These are phyloP conservation scores for Ommatoiulus sabulosus DNA, from an alignment of 2,888 invertebrate genomes.

Conservation along the genomic window DNA sequence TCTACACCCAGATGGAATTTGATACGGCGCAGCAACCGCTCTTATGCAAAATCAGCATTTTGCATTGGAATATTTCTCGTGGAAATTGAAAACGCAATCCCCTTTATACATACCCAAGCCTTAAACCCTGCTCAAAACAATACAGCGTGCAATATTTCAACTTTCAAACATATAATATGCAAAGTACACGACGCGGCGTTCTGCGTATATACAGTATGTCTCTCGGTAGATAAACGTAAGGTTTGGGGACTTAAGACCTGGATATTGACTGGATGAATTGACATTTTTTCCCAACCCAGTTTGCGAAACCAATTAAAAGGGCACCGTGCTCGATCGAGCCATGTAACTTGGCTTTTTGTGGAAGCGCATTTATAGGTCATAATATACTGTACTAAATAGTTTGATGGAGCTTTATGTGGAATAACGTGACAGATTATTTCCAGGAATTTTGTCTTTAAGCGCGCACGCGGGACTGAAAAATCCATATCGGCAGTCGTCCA, in stretches of 20 bases:
- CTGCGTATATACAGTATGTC: neutral
- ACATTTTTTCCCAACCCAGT: neutral
- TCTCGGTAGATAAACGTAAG: neutral
- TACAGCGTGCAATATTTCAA: neutral
- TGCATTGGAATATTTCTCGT: neutral
- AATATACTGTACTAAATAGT: neutral
- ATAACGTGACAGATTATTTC: neutral
- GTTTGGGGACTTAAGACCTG: neutral
- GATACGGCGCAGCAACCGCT: neutral
- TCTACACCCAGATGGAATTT: neutral
- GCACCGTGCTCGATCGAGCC: neutral
- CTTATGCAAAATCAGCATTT: neutral
- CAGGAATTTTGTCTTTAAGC: slow-evolving; percentile 13
- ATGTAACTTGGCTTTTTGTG: neutral
- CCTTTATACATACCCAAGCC: neutral
- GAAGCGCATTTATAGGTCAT: neutral
- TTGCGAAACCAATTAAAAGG: neutral
- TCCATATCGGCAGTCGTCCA: neutral
- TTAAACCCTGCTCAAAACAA: neutral
- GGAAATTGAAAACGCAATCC: neutral
- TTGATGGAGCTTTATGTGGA: neutral
- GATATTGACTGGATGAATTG: neutral
- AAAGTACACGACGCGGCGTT: neutral
- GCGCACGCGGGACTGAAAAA: neutral
- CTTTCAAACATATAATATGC: neutral